Conservation (phyloP, 2,888 invertebrate genomes). For the Corythucha ciliata region DNA sequence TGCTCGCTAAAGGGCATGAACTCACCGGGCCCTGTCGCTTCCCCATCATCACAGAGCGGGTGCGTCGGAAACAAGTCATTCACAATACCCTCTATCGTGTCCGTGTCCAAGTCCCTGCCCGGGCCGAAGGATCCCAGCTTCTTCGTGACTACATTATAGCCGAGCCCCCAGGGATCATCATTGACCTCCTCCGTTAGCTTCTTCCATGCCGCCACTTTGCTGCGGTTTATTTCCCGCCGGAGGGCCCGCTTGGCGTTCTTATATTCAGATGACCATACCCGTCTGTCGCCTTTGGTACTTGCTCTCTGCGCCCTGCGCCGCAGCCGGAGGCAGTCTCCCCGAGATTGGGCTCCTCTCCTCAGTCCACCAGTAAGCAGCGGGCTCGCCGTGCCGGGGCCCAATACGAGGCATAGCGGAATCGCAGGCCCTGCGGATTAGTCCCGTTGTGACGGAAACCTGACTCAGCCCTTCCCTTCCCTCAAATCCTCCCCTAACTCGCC, state of each 20-base stretch:
- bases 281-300: slow-evolving; percentile 9
- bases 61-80: slow-evolving; percentile 15
- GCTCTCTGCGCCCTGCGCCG: slow-evolving; percentile 23
- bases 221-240: slow-evolving; percentile 2
- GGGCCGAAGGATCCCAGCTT: slow-evolving; percentile 15
- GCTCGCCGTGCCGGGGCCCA: slow-evolving; percentile 14
- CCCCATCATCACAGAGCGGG: background rate
- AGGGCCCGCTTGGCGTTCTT: background rate
- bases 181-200: slow-evolving; percentile 30
- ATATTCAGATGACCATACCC: background rate
- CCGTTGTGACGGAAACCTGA: no score
- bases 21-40: background rate
- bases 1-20: slow-evolving; percentile 18
- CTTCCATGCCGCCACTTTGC: slow-evolving; percentile 32
- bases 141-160: slow-evolving; percentile 11
- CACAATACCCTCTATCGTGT: slow-evolving; percentile 9
- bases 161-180: slow-evolving; percentile 19
- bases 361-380: slow-evolving; percentile 31
- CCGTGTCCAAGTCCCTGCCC: background rate
- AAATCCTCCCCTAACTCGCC: no score
- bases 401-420: slow-evolving; percentile 25
- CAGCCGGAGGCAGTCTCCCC: background rate
- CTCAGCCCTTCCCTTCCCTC: no score
- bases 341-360: background rate
- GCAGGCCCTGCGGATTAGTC: no score